These are phyloP conservation scores for Trichonephila clavata DNA, from an alignment of 1,140 invertebrate genomes.

Conservation along the genomic window DNA sequence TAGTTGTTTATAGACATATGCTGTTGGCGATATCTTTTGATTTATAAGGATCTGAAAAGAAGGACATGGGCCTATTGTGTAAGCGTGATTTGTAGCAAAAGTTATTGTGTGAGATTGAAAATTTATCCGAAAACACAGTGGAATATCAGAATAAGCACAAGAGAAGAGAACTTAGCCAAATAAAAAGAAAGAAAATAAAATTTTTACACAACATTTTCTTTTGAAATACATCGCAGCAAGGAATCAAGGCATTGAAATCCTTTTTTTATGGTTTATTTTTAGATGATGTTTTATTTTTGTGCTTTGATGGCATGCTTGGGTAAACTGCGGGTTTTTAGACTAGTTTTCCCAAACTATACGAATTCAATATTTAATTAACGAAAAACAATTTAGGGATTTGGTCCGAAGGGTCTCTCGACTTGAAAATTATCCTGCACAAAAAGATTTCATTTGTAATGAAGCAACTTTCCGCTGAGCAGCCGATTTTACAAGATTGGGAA, in stretches of 20 bases:
- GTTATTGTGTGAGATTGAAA: slow-evolving; percentile 48
- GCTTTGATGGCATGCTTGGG: not conserved
- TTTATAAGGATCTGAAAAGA: slow-evolving; percentile 50
- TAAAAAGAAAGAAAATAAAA: not conserved
- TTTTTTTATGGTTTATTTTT: no score
- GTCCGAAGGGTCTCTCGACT: not conserved
- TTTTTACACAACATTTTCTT: not conserved
- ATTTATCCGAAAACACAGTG: slow-evolving; percentile 16
- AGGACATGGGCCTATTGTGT: slow-evolving; percentile 38
- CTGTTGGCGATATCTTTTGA: slow-evolving; percentile 61
- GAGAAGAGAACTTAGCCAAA: not conserved
- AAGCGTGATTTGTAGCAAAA: slow-evolving; percentile 42
- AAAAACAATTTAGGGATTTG: slow-evolving; percentile 18
- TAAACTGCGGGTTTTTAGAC: not conserved
- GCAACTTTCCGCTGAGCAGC: not conserved
- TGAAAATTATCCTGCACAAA: not conserved
- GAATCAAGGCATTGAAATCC: no score
- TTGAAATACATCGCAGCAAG: not conserved
- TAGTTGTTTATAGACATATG: slow-evolving; percentile 54
- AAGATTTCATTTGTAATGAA: slow-evolving; percentile 13
- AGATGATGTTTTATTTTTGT: not conserved
- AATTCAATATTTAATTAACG: slow-evolving; percentile 29
- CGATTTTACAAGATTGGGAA: not conserved
- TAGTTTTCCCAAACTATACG: not conserved
- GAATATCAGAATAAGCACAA: not conserved